phyloP scores from a whole-genome alignment of 2,113 vertebrate species.

The Phrynosoma blainvillii region DNA sequence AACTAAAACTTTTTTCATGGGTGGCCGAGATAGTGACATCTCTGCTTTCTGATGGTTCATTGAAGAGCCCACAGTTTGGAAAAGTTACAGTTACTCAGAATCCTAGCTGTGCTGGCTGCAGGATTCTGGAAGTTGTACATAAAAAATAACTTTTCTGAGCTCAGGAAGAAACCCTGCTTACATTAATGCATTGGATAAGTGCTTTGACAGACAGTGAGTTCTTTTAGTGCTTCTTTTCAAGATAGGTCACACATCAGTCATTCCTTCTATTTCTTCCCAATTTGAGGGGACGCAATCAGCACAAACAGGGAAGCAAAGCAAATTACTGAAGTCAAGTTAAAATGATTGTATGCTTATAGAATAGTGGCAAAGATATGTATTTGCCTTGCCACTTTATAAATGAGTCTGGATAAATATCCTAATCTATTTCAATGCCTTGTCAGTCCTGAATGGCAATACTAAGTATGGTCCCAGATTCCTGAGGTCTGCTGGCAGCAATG shows the following conservation, averaged over 20 bases:
- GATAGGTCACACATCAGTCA: background rate
- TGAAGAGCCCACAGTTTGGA: background rate
- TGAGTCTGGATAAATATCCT: background rate
- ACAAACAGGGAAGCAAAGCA: background rate
- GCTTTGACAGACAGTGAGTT: background rate
- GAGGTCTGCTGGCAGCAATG: background rate
- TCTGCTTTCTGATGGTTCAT: background rate
- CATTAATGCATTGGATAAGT: background rate
- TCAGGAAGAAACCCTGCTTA: too few species aligned
- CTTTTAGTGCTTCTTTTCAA: background rate
- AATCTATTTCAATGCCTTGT: background rate
- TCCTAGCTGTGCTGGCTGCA: too few species aligned
- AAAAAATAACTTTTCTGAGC: background rate
- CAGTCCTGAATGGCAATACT: background rate
- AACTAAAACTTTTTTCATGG: background rate
- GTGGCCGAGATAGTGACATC: background rate
- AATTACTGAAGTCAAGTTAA: background rate
- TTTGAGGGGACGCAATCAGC: background rate
- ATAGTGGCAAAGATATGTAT: background rate
- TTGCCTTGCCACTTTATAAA: background rate
- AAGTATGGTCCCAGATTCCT: background rate
- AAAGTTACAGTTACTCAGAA: too few species aligned
- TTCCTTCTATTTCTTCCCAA: background rate
- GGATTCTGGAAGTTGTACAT: background rate
- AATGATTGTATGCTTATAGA: background rate